Base-by-base conservation (phyloP, 2,888 invertebrate species). In the Leistus spinibarbis region DNA sequence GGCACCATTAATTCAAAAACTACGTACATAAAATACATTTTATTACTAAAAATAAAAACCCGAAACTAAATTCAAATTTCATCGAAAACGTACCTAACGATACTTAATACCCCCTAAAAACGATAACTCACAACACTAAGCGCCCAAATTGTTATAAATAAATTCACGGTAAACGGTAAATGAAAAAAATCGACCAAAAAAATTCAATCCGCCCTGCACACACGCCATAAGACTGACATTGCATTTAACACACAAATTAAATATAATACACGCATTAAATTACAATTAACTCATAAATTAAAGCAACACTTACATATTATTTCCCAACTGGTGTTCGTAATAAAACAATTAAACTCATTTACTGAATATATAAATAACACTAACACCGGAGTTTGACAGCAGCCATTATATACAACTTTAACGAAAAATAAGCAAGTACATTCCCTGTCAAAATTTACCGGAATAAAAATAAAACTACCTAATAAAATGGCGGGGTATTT, bases 301-400 rank as follows among this genome's bases (percentile, higher is more conserved):
- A 40, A 5, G 0, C 10, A 24, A 22, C 23, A 73, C 73, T 73
- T 73, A 73, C 73, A 40, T 60, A 22, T 67, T 73, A 73, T 60
- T 22, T 40, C 62, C 27, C 27, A 73, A 60, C 40, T 54, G 16
- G 22, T 73, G 60, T 53, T 20, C 20, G 20, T 53, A 73, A 23
- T 66, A 40, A 57, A 67, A 62, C 73, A 73, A 54, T 60, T 40
- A 66, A 66, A 72, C 27, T 60, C 73, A 73, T 73, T 66, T 73
- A 73, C 73, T 67, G 27, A 53, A 75, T 69, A 75, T 69, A 69
- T 75, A 75, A 75, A 69, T 69, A 75, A 64, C 68, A 75, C 75
- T 75, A 75, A 69, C 68, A 69, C 75, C 75, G 75, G 68, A 69
- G 69, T 75, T 75, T 75, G 75, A 75, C 75, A 75, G 75, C 75